Percentiles rank a stretch among this genome's conserved stretches.
Evolutionary conservation across 2,113 vertebrate species (phyloP).

Genomic region (Salvelinus sp.): DNA sequence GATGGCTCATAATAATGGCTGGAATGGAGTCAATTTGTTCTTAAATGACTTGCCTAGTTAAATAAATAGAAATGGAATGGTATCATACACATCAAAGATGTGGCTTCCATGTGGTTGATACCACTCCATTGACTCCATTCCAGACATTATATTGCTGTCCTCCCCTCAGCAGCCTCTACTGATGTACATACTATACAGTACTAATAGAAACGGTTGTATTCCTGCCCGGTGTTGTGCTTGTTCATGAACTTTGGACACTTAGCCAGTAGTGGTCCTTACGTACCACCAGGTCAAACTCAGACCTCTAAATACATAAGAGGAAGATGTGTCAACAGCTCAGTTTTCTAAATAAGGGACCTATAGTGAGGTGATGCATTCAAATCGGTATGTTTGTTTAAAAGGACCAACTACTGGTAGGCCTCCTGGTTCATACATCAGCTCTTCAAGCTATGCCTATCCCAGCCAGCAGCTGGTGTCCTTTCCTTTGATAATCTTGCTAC

Average conservation of each 20-base stretch:
- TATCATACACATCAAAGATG: too few species aligned
- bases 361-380: too few species aligned
- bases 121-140: too few species aligned
- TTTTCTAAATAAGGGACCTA: too few species aligned
- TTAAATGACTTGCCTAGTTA: too few species aligned
- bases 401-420: background rate
- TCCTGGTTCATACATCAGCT: background rate
- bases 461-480: slow-evolving; percentile 48
- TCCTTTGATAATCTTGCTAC: background rate
- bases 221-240: background rate
- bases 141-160: too few species aligned
- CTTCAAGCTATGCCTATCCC: background rate
- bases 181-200: background rate
- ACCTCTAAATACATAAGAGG: background rate
- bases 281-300: background rate
- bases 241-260: background rate
- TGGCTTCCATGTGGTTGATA: too few species aligned
- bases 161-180: too few species aligned
- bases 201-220: background rate
- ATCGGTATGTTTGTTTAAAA: background rate
- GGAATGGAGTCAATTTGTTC: too few species aligned
- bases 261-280: background rate
- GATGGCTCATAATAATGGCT: too few species aligned
- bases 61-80: too few species aligned
- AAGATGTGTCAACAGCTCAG: background rate